Evolutionary conservation across 2,888 invertebrate species (phyloP).

Genomic region (Pseudococcus viburni): DNA sequence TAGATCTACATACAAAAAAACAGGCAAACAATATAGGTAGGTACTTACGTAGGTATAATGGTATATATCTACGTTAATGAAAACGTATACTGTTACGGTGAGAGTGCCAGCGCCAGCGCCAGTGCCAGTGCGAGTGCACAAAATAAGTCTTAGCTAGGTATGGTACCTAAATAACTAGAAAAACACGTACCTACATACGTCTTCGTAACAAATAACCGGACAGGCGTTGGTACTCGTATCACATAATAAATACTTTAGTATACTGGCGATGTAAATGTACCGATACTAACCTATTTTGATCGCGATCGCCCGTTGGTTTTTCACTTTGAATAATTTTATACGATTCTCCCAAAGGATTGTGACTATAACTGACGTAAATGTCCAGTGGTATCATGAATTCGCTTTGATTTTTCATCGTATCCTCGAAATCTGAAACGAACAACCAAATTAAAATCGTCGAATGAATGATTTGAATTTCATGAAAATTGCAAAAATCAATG

Average conservation of each 20-base stretch:
- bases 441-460: background rate
- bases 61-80: no score
- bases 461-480: no score
- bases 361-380: constrained; percentile 71
- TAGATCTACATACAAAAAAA: constrained; percentile 72
- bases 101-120: no score
- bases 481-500: no score
- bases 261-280: background rate
- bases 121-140: no score
- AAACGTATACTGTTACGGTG: no score
- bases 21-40: background rate
- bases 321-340: constrained; percentile 27
- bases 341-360: constrained; percentile 71
- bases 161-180: no score
- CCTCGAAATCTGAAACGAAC: background rate
- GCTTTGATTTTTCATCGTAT: constrained; percentile 36
- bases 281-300: constrained; percentile 41
- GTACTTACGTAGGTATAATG: background rate
- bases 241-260: no score
- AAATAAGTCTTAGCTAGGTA: no score
- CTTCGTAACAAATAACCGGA: no score
- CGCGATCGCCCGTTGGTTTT: background rate
- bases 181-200: no score
- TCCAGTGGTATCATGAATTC: constrained; percentile 66
- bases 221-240: no score